These are phyloP conservation scores for Colostygia pectinataria DNA, from an alignment of 2,888 invertebrate genomes.

Conservation along the genomic window DNA sequence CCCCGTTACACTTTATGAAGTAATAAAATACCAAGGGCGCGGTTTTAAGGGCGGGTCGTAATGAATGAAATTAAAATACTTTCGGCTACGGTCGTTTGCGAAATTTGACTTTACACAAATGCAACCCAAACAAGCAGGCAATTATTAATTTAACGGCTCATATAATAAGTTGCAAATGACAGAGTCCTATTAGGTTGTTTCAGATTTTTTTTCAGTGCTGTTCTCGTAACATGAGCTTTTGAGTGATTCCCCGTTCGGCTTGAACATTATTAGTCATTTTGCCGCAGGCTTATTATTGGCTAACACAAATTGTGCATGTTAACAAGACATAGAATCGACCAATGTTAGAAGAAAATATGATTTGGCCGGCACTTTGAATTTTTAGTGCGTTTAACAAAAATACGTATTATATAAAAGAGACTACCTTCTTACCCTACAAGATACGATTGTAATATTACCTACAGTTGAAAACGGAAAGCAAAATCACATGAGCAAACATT, in stretches of 20 bases:
- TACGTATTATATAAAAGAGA: background rate
- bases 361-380: too few relatives aligned
- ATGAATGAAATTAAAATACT: conserved; percentile 30
- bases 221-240: too few relatives aligned
- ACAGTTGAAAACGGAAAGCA: conserved; percentile 17
- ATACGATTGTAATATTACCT: conserved; percentile 17
- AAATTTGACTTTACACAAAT: conserved; percentile 20
- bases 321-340: too few relatives aligned
- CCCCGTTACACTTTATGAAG: conserved; percentile 30
- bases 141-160: conserved; percentile 18
- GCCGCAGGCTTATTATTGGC: too few relatives aligned
- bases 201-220: too few relatives aligned
- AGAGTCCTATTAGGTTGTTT: too few relatives aligned
- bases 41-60: conserved; percentile 25
- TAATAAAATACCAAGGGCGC: conserved; percentile 27
- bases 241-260: too few relatives aligned
- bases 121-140: conserved; percentile 19
- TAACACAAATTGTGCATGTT: too few relatives aligned
- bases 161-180: too few relatives aligned
- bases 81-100: conserved; percentile 17
- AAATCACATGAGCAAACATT: conserved; percentile 30
- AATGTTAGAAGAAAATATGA: too few relatives aligned
- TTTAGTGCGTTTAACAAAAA: background rate
- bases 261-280: too few relatives aligned
- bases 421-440: conserved; percentile 15